A percentile compares a stretch with the other conserved stretches of the same genome.
These are phyloP conservation scores for Monochamus saltuarius DNA, from an alignment of 1,140 invertebrate species.

Conservation along the genomic window DNA sequence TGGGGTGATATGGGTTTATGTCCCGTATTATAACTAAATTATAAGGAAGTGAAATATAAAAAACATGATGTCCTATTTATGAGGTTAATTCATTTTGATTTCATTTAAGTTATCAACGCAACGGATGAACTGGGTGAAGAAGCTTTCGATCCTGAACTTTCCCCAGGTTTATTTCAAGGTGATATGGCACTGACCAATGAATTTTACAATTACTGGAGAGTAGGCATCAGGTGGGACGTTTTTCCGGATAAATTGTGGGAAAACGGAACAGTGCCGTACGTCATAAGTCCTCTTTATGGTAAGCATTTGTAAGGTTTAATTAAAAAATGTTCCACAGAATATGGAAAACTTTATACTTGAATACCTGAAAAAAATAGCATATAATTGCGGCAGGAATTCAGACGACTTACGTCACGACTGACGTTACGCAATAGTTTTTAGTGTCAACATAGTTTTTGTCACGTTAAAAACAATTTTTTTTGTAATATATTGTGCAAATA, in stretches of 20 bases:
- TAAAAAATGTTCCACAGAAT: neutral
- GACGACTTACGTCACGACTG: too few species aligned
- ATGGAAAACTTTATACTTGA: neutral
- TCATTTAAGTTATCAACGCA: conserved; percentile 22
- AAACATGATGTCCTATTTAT: neutral
- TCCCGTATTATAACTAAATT: too few species aligned
- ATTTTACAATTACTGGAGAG: conserved; percentile 57
- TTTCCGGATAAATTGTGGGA: conserved; percentile 66
- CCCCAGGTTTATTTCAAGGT: conserved; percentile 67
- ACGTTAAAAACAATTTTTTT: too few species aligned
- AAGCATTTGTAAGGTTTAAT: conserved; percentile 27
- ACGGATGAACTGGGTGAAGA: conserved; percentile 24
- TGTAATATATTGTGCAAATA: too few species aligned
- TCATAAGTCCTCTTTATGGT: conserved; percentile 64
- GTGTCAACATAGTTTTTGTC: too few species aligned
- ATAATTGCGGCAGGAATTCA: too few species aligned
- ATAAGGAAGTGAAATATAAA: too few species aligned
- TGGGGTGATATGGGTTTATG: too few species aligned
- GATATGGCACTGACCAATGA: conserved; percentile 64
- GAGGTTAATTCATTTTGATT: too few species aligned
- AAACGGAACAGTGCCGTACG: conserved; percentile 61
- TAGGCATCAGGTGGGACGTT: conserved; percentile 64
- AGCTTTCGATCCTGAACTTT: conserved; percentile 65
- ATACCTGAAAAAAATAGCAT: too few species aligned
- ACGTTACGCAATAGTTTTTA: too few species aligned